Base-by-base conservation (phyloP, 2,113 vertebrate species). In the Callopanchax toddi region DNA sequence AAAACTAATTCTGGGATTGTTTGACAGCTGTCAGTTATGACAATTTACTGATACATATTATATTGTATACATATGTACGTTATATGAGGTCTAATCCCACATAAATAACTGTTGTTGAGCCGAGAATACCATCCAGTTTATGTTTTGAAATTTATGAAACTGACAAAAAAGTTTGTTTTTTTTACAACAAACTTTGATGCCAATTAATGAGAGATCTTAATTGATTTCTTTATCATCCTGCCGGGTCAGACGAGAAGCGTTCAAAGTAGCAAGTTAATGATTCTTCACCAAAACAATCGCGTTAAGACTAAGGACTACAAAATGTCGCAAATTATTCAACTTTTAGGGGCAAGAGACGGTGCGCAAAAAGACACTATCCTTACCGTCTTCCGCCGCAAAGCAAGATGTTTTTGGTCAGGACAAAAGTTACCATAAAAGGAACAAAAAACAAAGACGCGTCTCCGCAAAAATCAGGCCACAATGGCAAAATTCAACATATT, bases 401-500 rank as follows among this genome's bases (percentile, higher is more conserved):
- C 62, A 23, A 76, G 64, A 60, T 79, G 64, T 69, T 84, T 43
- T 59, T 49, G 23, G 37, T 74, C 51, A 29, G 51, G 37, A 23
- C 21, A 54, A 81, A 86, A 83, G 74, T 83, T 85, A 45, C 62
- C 56, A 54, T 60, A 59, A 60, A 66, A 60, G 15, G 34, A 46
- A 65, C 64, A 50, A 68, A 63, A 64, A 54, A 50, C 65, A 39
- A 2, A 45, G n/a, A 60, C 37, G 46, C 17, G 37, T 11, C 25
- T 60, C 49, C 44, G 54, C 23, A 22, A 62, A 68, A 52, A 65
- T 12, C 22, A 22, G 3, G 12, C 8, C 1, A 8, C 62, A 52
- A 67, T 56, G 45, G 29, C 20, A 11, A 25, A 62, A 29, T 6
- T 21, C 4, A 13, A 9, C 4, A 10, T 15, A 29, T 45, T 3